These are phyloP conservation scores for Poeciliopsis paucimaculata DNA, from an alignment of 2,797 vertebrate species.

Conservation along the genomic window DNA sequence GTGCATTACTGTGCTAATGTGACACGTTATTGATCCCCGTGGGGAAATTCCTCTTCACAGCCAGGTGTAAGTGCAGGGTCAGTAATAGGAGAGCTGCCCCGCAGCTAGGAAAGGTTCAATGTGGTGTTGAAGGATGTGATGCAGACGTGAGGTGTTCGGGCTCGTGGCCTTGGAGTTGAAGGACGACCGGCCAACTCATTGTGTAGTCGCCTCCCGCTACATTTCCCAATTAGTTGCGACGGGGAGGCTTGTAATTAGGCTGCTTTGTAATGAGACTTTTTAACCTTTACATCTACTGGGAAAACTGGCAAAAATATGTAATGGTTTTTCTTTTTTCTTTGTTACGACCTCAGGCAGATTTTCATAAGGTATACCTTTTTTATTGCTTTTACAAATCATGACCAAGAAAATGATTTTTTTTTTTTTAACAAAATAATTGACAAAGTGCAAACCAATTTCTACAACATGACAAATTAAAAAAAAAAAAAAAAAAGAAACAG, in stretches of 20 bases:
- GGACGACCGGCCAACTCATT: slow-evolving; percentile 17
- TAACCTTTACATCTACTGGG: background rate
- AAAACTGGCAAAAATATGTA: background rate
- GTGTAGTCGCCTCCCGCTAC: slow-evolving; percentile 3
- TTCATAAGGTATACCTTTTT: background rate
- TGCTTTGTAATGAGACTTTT: background rate
- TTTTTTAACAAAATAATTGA: background rate
- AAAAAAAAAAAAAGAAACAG: no score
- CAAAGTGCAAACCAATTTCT: background rate
- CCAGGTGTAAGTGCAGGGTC: slow-evolving; percentile 62
- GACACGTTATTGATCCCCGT: slow-evolving; percentile 71
- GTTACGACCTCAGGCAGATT: background rate
- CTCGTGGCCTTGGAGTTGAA: slow-evolving; percentile 24
- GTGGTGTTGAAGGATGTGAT: slow-evolving; percentile 42
- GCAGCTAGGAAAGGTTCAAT: slow-evolving; percentile 48
- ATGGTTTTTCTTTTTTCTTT: background rate
- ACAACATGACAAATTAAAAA: background rate
- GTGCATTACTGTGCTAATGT: slow-evolving; percentile 71
- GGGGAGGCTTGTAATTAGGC: background rate
- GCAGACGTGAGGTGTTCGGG: background rate
- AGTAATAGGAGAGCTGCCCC: slow-evolving; percentile 47
- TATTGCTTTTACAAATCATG: background rate
- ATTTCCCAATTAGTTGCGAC: slow-evolving; percentile 4
- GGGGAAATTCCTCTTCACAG: slow-evolving; percentile 55
- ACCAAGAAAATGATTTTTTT: background rate